A percentile compares a stretch with the other conserved stretches of the same genome.
Conservation (phyloP, 2,113 vertebrate genomes). For the Nanorana parkeri region DNA sequence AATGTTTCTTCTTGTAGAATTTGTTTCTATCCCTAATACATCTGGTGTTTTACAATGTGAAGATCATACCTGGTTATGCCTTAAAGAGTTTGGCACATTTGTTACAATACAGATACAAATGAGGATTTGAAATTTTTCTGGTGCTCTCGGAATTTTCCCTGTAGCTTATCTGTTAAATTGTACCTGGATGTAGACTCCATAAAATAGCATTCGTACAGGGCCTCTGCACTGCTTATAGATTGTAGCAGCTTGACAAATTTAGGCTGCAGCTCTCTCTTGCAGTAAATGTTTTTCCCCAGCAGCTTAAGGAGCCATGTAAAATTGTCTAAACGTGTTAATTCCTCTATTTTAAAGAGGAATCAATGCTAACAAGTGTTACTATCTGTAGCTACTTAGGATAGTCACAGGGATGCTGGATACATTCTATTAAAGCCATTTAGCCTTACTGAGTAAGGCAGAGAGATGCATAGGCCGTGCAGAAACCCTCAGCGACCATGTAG, state of each 20-base stretch:
- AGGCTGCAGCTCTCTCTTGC: not conserved
- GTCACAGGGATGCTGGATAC: not conserved
- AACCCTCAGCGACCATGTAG: too few species aligned
- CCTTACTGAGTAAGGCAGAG: too few species aligned
- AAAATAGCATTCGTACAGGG: not conserved
- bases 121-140: slow-evolving; percentile 2
- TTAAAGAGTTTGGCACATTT: not conserved
- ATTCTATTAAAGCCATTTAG: not conserved
- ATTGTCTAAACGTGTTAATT: slow-evolving; percentile 8
- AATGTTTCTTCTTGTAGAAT: too few species aligned
- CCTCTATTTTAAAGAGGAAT: slow-evolving; percentile 11
- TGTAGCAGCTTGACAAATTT: slow-evolving; percentile 1
- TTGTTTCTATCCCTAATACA: too few species aligned
- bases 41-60: too few species aligned
- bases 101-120: not conserved
- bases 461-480: too few species aligned
- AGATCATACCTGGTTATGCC: not conserved
- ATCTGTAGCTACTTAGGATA: not conserved
- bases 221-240: not conserved
- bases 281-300: not conserved
- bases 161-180: not conserved
- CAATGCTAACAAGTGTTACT: slow-evolving; percentile 20
- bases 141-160: not conserved
- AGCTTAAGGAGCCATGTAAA: slow-evolving; percentile 1
- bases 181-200: not conserved